Evolutionary conservation across 2,797 vertebrate genomes (phyloP), one percentile per base, ranked within the genome.

Genomic region (Smutsia temminckii): DNA sequence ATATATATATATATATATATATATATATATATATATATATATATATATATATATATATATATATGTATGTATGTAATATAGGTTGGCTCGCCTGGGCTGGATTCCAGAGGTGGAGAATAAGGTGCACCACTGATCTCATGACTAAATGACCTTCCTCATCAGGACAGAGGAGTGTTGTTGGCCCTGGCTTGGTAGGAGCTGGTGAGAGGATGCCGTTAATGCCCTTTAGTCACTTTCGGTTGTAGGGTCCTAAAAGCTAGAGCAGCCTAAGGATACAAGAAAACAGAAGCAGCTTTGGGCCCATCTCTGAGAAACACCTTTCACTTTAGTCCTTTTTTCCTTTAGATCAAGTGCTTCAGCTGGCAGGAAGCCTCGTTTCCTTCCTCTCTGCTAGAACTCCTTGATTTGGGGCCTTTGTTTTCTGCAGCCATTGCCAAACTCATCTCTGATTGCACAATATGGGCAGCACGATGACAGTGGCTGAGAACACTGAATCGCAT

Each of bases 351-450:
- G 16, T 20, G 29, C 46, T 89, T 69, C 81, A 74, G 71, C n/a
- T 34, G 29, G 40, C 69, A 95, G 88, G 57, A 95, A 95, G 66
- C 40, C 51, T 75, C 46, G 12, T 69, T 95, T 96, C 91, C 92
- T 97, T 94, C 57, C 59, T 77, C 29, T 96, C 53, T 71, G 46
- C 72, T 74, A 8, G 83, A 95, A 78, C 55, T 42, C 91, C 55
- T 51, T 40, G 57, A 53, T 77, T 94, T 93, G 37, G 34, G 27
- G 84, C 16, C 37, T 96, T 89, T 89, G 93, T 93, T 95, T 97
- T 92, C 71, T 80, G 94, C 55, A 89, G 78, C 57, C 32, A 72
- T 75, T 89, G 78, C 75, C 84, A 92, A 96, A 90, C 18, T n/a
- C 12, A 86, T 81, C 78, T 91, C 78, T 85, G 84, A 51, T 96